A percentile compares a stretch with the other conserved stretches of the same genome.
Evolutionary conservation across 1,140 invertebrate genomes (phyloP).

Genomic region (Acromyrmex heyeri): DNA sequence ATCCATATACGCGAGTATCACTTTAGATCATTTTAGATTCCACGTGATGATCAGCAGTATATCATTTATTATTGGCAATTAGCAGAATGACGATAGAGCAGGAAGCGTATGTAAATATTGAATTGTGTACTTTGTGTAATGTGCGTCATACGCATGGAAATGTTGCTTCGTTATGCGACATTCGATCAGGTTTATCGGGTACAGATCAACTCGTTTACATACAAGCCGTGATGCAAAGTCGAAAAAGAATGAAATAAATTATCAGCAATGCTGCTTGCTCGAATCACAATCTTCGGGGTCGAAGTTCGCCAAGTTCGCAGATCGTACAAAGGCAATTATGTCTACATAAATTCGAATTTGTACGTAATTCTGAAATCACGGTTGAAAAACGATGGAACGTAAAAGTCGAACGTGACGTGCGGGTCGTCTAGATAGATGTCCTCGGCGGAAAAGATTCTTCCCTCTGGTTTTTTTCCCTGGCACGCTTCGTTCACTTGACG

Average conservation of each 20-base stretch:
- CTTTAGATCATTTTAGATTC: neutral
- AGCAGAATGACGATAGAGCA: neutral
- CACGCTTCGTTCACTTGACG: slow-evolving; percentile 31
- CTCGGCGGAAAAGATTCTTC: neutral
- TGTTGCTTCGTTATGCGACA: neutral
- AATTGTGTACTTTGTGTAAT: neutral
- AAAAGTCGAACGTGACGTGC: neutral
- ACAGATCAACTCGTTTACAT: neutral
- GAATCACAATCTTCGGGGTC: slow-evolving; percentile 67
- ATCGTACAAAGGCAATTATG: slow-evolving; percentile 51
- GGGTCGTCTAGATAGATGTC: neutral
- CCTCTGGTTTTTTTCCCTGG: slow-evolving; percentile 2
- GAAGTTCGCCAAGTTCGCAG: slow-evolving; percentile 66
- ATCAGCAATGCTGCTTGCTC: slow-evolving; percentile 69
- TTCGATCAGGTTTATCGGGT: slow-evolving; percentile 22
- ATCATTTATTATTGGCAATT: neutral
- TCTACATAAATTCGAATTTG: slow-evolving; percentile 75
- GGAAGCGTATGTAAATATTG: neutral
- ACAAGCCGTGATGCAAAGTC: neutral
- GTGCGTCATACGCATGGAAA: neutral
- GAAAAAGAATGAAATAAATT: slow-evolving; percentile 17
- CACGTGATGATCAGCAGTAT: neutral
- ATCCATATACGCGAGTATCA: too few relatives aligned
- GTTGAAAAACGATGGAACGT: neutral
- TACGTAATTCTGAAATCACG: slow-evolving; percentile 77